phyloP scores from a whole-genome alignment of 1,140 invertebrate species.

The Sycobia sp. region DNA sequence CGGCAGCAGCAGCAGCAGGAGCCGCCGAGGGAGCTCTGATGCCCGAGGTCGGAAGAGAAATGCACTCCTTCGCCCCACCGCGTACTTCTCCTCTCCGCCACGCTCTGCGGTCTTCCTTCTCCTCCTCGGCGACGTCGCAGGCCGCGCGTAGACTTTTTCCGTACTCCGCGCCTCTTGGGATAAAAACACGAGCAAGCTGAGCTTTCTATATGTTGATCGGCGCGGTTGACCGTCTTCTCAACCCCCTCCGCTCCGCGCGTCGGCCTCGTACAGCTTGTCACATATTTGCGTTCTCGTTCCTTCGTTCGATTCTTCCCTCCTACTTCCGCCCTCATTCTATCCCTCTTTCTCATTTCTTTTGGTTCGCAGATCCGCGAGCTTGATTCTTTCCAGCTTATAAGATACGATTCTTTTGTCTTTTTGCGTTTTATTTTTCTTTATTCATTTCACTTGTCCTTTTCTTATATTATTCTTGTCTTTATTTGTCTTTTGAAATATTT shows the following conservation, averaged over 20 bases:
- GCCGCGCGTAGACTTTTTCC: too few species aligned
- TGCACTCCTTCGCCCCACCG: constrained; percentile 29
- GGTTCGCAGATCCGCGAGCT: too few species aligned
- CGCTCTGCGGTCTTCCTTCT: constrained; percentile 14
- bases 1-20: neutral
- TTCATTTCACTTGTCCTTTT: too few species aligned
- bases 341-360: too few species aligned
- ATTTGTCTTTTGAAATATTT: too few species aligned
- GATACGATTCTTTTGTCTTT: too few species aligned
- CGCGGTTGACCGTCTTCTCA: constrained; percentile 42
- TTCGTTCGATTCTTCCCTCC: constrained; percentile 27
- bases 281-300: constrained; percentile 4
- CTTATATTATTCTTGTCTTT: too few species aligned
- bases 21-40: neutral
- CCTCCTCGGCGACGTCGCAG: neutral
- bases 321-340: neutral
- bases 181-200: constrained; percentile 61
- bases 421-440: too few species aligned
- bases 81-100: constrained; percentile 35
- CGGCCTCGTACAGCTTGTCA: too few species aligned
- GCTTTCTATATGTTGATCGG: constrained; percentile 56
- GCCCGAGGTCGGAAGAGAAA: neutral
- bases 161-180: constrained; percentile 49
- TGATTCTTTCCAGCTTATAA: too few species aligned
- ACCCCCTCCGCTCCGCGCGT: constrained; percentile 24